These are phyloP conservation scores for Luidia sarsii DNA, from an alignment of 53 echinoderm and acorn worm species.

Conservation along the genomic window DNA sequence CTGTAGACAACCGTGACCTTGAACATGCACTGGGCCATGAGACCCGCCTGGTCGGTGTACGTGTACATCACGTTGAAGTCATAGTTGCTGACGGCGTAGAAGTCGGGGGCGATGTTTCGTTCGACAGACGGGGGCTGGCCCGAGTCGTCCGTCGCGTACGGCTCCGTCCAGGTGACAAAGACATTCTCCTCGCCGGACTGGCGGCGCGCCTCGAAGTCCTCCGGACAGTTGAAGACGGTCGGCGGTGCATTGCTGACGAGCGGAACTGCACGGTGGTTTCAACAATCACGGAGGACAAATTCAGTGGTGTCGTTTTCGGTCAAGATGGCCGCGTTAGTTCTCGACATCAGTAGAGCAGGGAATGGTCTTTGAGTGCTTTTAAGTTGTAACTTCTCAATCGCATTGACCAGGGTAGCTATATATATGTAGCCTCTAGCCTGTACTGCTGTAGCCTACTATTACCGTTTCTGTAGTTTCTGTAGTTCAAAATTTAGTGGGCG, in stretches of 20 bases:
- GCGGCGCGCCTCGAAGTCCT: slow-evolving; percentile 29
- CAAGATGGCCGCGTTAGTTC: too few species aligned
- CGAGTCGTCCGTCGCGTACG: slow-evolving; percentile 61
- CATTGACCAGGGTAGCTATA: too few species aligned
- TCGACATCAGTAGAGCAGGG: too few species aligned
- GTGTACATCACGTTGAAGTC: not conserved
- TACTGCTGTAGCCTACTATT: too few species aligned
- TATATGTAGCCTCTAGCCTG: too few species aligned
- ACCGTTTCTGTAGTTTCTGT: too few species aligned
- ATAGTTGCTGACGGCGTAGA: slow-evolving; percentile 19
- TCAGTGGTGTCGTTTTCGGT: not conserved
- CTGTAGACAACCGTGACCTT: slow-evolving; percentile 26
- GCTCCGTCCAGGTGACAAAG: slow-evolving; percentile 54
- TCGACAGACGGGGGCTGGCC: slow-evolving; percentile 36
- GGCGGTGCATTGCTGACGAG: slow-evolving; percentile 9
- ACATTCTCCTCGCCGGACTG: not conserved
- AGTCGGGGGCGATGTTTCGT: slow-evolving; percentile 23
- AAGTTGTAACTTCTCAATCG: too few species aligned
- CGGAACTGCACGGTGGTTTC: not conserved
- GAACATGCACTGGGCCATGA: slow-evolving; percentile 54
- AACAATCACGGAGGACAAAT: not conserved
- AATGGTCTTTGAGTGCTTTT: too few species aligned
- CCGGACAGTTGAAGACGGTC: slow-evolving; percentile 19
- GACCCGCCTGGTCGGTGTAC: slow-evolving; percentile 50
- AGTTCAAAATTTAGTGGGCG: too few species aligned